Evolutionary conservation across 2,797 vertebrate genomes (phyloP), one percentile per base, ranked within the genome.

Genomic region (Acrossocheilus fasciatus): DNA sequence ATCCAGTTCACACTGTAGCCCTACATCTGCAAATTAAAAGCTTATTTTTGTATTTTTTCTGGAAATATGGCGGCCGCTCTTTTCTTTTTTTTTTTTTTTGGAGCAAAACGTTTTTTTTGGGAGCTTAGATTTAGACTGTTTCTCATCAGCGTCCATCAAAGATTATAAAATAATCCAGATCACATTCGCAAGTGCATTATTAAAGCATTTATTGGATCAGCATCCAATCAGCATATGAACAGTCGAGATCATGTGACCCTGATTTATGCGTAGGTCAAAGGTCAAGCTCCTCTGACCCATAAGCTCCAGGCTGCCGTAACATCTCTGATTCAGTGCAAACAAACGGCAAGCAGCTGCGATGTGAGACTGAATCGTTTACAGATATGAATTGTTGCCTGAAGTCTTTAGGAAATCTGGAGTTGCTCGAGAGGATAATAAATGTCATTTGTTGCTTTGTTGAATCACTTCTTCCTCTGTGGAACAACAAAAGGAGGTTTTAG

Each of bases 1-100:
- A 95, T 94, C 92, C 92, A 74, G 89, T 90, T 89, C 90, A 91
- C 75, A 81, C 52, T 85, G 70, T 85, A 70, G 82, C 54, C 57
- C 62, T 30, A 17, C 80, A 26, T 43, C 26, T n/a, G 23, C 26
- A 34, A 62, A 62, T 62, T 62, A 34, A n/a, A 70, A 47, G 20
- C 41, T 41, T 41, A 1, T 54, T 6, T 52, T 54, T 2, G 0
- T 43, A n/a, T 43, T 43, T 45, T 45, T 45, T 43, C 6, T n/a
- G 70, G 41, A 26, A 73, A 73, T 45, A 68, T 36, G 34, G 12
- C 1, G 14, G 26, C 12, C 0, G 4, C 11, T 64, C 30, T 5
- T 50, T 17, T 47, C 14, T 47, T 47, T 50, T 47, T 15, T 69
- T 18, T 70, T 36, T 30, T 64, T 12, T 64, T 12, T 66, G n/a